phyloP scores from a whole-genome alignment of 1,140 invertebrate species.

The Sitodiplosis mosellana region DNA sequence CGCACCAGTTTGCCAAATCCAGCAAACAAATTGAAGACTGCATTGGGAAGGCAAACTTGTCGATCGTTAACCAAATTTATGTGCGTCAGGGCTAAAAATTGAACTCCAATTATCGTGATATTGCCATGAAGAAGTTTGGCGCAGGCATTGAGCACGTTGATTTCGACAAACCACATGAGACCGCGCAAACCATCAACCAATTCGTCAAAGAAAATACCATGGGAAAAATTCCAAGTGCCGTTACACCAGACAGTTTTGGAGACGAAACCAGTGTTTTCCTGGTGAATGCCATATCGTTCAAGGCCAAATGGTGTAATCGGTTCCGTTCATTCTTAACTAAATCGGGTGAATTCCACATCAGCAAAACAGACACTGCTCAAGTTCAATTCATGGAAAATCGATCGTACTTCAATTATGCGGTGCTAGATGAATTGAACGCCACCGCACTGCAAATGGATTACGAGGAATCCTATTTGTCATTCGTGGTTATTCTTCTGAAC shows the following conservation, averaged over 20 bases:
- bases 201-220: constrained; percentile 59
- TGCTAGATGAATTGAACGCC: not conserved
- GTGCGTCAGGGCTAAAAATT: constrained; percentile 11
- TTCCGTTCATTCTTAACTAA: constrained; percentile 23
- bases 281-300: constrained; percentile 74
- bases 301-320: constrained; percentile 32
- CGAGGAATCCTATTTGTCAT: not conserved
- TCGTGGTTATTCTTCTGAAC: not conserved
- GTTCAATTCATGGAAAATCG: not conserved
- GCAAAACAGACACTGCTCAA: constrained; percentile 10
- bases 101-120: constrained; percentile 21
- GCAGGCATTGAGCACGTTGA: constrained; percentile 34
- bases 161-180: constrained; percentile 26
- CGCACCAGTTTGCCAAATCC: constrained; percentile 11
- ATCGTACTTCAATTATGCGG: not conserved
- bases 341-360: constrained; percentile 24
- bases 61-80: constrained; percentile 14
- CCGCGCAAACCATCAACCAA: constrained; percentile 38
- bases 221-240: constrained; percentile 47
- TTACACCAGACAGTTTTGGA: constrained; percentile 33
- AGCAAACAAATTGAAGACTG: too few relatives aligned
- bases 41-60: not conserved
- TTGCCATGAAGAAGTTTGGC: constrained; percentile 18
- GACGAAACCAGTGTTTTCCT: constrained; percentile 41
- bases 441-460: not conserved